Evolutionary conservation across 2,797 vertebrate species (phyloP).

Genomic region (Emydoidea blandingii): DNA sequence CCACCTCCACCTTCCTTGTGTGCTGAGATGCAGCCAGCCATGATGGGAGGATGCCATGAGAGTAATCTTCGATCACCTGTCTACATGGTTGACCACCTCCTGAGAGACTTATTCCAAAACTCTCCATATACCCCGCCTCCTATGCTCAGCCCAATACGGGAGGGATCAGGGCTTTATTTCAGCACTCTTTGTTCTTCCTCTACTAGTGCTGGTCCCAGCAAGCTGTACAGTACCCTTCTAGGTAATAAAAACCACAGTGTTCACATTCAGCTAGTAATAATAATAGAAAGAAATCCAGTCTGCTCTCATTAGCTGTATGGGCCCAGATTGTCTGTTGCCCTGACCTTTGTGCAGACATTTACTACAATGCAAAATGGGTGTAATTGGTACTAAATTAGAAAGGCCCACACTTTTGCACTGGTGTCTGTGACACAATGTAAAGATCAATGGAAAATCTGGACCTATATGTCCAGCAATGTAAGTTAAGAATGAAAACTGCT

Average conservation of each 20-base stretch:
- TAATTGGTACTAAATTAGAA: neutral
- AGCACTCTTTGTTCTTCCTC: slow-evolving; percentile 69
- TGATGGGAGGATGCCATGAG: slow-evolving; percentile 51
- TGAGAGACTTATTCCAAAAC: slow-evolving; percentile 72
- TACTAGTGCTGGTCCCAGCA: neutral
- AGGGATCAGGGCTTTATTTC: slow-evolving; percentile 82
- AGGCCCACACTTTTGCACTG: neutral
- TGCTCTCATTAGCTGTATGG: neutral
- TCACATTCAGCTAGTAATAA: neutral
- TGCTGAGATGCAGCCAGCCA: neutral
- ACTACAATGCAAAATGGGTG: neutral
- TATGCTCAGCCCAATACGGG: slow-evolving; percentile 84
- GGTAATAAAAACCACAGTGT: slow-evolving; percentile 58
- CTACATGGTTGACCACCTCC: slow-evolving; percentile 76
- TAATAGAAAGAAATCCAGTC: neutral
- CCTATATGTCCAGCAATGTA: neutral
- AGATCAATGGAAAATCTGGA: neutral
- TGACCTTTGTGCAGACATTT: neutral
- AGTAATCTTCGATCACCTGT: slow-evolving; percentile 80
- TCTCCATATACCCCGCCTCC: slow-evolving; percentile 83
- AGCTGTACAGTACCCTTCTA: slow-evolving; percentile 42
- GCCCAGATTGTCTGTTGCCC: neutral
- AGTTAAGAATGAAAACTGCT: neutral
- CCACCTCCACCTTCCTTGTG: slow-evolving; percentile 23
- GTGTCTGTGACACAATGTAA: neutral